Conservation (phyloP, 30 jellyfish, hydroid and myxozoan genomes). For the Pelagia noctiluca region DNA sequence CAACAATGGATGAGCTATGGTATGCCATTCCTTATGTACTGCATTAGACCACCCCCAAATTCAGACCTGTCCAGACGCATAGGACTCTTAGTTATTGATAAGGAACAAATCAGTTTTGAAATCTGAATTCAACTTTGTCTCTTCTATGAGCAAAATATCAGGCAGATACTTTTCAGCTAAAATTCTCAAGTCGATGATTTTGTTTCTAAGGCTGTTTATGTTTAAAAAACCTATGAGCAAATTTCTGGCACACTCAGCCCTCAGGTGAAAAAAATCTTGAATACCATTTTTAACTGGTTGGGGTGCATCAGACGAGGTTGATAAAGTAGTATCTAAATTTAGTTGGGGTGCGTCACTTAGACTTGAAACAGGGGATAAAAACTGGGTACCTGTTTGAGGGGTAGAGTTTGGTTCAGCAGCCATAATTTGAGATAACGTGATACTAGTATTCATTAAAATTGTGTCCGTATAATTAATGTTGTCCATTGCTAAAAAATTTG, state of each 20-base stretch:
- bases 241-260: neutral
- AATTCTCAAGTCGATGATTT: neutral
- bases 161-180: neutral
- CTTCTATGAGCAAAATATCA: neutral
- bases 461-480: neutral
- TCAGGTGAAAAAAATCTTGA: neutral
- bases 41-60: neutral
- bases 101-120: neutral
- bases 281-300: neutral
- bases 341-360: too few relatives aligned
- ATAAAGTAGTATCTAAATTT: too few relatives aligned
- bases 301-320: neutral
- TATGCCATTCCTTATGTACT: neutral
- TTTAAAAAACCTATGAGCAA: neutral
- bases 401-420: neutral
- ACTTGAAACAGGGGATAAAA: neutral
- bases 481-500: too few relatives aligned
- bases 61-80: neutral
- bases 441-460: neutral
- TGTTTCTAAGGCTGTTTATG: neutral
- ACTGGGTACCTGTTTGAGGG: neutral
- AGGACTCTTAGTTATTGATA: neutral
- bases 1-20: conserved; percentile 32
- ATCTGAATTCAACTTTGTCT: neutral
- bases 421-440: neutral